These are phyloP conservation scores for Callipepla californica DNA, from an alignment of 2,113 vertebrate genomes.

Conservation along the genomic window DNA sequence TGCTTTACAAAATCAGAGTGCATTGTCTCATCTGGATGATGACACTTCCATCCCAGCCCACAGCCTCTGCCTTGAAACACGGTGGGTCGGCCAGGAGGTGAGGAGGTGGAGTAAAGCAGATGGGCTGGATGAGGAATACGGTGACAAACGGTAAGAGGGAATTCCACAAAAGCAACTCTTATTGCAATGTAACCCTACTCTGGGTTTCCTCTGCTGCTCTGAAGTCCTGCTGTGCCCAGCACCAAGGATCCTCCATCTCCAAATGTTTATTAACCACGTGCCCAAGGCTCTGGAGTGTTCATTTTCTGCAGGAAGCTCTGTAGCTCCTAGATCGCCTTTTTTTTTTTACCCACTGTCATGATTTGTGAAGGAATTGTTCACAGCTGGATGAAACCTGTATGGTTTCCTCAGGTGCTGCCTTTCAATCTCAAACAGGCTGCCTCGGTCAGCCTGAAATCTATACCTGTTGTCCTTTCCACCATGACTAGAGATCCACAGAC, in stretches of 20 bases:
- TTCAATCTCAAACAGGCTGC: not conserved
- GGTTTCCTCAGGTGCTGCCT: not conserved
- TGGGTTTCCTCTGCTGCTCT: not conserved
- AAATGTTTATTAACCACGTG: not conserved
- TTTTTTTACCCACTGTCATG: not conserved
- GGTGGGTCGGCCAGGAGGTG: accelerated
- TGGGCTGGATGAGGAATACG: not conserved
- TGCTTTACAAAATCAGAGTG: not conserved
- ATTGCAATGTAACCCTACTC: not conserved
- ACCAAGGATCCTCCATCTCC: not conserved
- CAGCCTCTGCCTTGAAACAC: not conserved
- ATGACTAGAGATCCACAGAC: not conserved
- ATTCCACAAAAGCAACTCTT: not conserved
- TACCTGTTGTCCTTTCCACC: not conserved
- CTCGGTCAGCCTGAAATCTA: not conserved
- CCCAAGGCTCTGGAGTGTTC: not conserved
- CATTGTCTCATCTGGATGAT: not conserved
- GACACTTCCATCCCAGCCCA: not conserved
- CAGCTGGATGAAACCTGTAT: not conserved
- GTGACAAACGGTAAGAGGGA: not conserved
- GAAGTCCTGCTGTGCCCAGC: not conserved
- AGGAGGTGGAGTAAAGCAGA: not conserved
- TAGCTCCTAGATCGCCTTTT: not conserved
- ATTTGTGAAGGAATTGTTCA: not conserved
- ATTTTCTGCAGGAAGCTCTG: not conserved